Conservation (phyloP, 1,140 invertebrate species). For the Lepidurus couesii region DNA sequence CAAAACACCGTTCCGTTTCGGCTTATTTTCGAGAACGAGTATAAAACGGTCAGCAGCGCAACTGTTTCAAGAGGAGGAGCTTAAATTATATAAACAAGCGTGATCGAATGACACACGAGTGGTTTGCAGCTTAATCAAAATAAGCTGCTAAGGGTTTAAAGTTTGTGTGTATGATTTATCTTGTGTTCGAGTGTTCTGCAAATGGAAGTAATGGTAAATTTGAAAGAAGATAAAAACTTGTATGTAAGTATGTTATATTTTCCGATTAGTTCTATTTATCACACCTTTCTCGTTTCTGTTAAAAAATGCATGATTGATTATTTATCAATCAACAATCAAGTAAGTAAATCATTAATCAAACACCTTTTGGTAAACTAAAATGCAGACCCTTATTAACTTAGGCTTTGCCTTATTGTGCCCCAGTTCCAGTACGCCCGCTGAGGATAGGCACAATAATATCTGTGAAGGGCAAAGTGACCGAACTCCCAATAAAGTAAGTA, state of each 20-base stretch:
- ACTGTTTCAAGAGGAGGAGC: not conserved
- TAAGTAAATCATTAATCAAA: not conserved
- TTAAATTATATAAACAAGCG: not conserved
- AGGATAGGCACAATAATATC: not conserved
- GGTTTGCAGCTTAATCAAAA: no score
- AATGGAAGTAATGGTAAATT: not conserved
- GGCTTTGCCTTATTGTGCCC: not conserved
- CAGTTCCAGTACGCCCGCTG: not conserved
- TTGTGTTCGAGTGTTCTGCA: no score
- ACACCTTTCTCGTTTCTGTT: not conserved
- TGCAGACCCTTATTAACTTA: not conserved
- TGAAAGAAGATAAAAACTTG: not conserved
- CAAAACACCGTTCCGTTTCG: no score
- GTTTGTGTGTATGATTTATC: no score
- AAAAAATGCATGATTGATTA: not conserved
- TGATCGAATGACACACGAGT: not conserved
- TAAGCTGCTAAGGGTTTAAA: no score
- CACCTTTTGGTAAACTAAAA: not conserved
- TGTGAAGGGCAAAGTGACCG: constrained; percentile 1
- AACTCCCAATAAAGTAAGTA: not conserved
- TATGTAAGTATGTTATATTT: not conserved
- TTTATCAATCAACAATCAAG: not conserved
- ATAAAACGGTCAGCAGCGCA: not conserved
- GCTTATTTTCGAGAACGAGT: no score
- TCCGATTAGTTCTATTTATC: not conserved